A percentile compares a stretch with the other conserved stretches of the same genome.
These are phyloP conservation scores for Teleogryllus occipitalis DNA, from an alignment of 1,140 invertebrate species.

Conservation along the genomic window DNA sequence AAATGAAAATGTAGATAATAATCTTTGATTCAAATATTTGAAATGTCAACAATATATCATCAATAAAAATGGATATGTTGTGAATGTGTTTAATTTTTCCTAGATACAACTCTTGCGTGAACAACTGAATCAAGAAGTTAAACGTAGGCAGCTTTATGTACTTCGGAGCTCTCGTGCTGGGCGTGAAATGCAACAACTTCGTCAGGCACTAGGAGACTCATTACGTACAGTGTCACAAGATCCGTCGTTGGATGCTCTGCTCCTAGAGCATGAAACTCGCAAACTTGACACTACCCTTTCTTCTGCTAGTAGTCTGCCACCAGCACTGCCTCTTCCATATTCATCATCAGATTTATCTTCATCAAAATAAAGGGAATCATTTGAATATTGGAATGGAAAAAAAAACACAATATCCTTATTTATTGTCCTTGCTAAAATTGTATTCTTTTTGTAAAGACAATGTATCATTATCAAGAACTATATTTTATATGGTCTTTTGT, in stretches of 20 bases:
- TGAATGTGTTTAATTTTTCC: slow-evolving; percentile 11
- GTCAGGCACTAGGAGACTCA: slow-evolving; percentile 74
- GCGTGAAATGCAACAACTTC: slow-evolving; percentile 73
- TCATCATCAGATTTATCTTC: background rate
- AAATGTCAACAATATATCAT: too few relatives aligned
- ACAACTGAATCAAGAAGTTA: slow-evolving; percentile 78
- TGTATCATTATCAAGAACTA: background rate
- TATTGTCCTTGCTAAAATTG: background rate
- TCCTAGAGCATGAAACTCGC: slow-evolving; percentile 76
- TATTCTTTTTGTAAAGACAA: background rate
- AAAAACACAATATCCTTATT: background rate
- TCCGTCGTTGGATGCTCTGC: slow-evolving; percentile 66
- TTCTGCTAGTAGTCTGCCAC: slow-evolving; percentile 27
- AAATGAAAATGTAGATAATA: too few relatives aligned
- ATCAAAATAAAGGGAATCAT: background rate
- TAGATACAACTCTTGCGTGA: slow-evolving; percentile 64
- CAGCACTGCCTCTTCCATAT: slow-evolving; percentile 13
- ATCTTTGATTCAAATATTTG: too few relatives aligned
- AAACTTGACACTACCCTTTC: slow-evolving; percentile 62
- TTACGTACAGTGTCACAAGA: slow-evolving; percentile 72
- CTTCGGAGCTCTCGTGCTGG: slow-evolving; percentile 70
- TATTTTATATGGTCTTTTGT: background rate
- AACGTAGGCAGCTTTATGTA: slow-evolving; percentile 75
- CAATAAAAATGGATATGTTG: too few relatives aligned
- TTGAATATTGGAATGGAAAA: background rate